phyloP scores from a whole-genome alignment of 2,797 vertebrate genomes.

The Cuniculus paca region DNA sequence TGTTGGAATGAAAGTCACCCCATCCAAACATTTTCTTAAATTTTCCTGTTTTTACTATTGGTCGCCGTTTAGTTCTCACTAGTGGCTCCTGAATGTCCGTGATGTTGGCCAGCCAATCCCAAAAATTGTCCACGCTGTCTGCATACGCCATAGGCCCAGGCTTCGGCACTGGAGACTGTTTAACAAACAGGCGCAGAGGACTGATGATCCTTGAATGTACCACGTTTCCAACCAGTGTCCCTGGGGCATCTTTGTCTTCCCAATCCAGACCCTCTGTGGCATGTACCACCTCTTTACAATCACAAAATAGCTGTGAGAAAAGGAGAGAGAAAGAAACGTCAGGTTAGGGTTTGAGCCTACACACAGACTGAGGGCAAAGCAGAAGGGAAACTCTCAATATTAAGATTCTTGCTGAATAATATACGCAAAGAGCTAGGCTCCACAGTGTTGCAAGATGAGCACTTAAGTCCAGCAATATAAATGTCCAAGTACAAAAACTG shows the following conservation, averaged over 20 bases:
- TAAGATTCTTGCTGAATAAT: neutral
- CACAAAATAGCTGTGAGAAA: constrained; percentile 92
- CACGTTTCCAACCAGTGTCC: constrained; percentile 92
- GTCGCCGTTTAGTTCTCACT: constrained; percentile 98
- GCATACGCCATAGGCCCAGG: constrained; percentile 94
- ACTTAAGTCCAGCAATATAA: neutral
- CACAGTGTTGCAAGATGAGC: neutral
- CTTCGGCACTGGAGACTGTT: constrained; percentile 93
- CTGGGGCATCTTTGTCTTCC: constrained; percentile 92
- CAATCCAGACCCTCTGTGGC: constrained; percentile 94
- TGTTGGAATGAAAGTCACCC: constrained; percentile 99
- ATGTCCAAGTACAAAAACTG: neutral
- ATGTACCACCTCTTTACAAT: constrained; percentile 87
- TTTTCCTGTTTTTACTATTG: constrained; percentile 99
- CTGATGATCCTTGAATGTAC: constrained; percentile 94
- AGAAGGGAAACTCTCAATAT: neutral
- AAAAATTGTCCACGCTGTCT: constrained; percentile 96
- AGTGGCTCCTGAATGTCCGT: constrained; percentile 95
- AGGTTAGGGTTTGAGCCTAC: constrained; percentile 39
- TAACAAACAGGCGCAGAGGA: constrained; percentile 96
- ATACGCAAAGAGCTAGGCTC: neutral
- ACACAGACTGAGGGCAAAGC: constrained; percentile 84
- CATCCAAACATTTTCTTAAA: constrained; percentile 99
- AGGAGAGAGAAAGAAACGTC: constrained; percentile 82
- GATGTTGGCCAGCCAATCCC: constrained; percentile 99